Evolutionary conservation across 1,140 invertebrate species (phyloP), one percentile per base, ranked within the genome.

Genomic region (Macrotrachela quadricornifera): DNA sequence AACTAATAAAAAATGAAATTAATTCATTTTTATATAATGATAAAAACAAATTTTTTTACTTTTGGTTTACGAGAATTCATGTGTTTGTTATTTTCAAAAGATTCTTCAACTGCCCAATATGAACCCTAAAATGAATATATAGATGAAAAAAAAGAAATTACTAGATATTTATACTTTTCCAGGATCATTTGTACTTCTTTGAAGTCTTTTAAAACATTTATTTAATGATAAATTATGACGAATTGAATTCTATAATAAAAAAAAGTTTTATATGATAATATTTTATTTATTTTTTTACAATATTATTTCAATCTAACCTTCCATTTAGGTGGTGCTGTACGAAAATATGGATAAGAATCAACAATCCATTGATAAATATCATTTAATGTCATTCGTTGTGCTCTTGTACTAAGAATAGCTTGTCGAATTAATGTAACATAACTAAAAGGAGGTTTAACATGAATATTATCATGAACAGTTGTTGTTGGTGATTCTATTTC

Each of bases 371-470:
- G 63, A 59, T 74, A 74, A 55, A 74, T 74, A 58, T 74, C 72
- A 60, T 66, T 71, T 39, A 74, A 59, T 42, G 72, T 73, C 71
- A 74, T 72, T 66, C 70, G 71, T 60, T 72, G 71, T 59, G 64
- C 66, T 42, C 73, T 67, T 15, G 77, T 76, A 68, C 78, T 80
- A 64, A 77, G 80, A 57, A 81, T 80, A 11, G 79, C 79, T 59
- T 79, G 70, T 56, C 76, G 72, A 56, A 81, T 80, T 61, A 81
- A 72, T 58, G 76, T 79, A 41, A 78, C 78, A 64, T 81, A 81
- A 60, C 78, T 80, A 60, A 74, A 75, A 3, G 73, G 72, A 13
- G 74, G 74, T 64, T 76, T 76, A 39, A 72, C 71, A 40, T 13
- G 16, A 18, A 46, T 13, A 46, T 46, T 46, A 3, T 46, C 11